A percentile compares a stretch with the other conserved stretches of the same genome.
Conservation (phyloP, 1,140 invertebrate species). For the Bombus balteatus region DNA sequence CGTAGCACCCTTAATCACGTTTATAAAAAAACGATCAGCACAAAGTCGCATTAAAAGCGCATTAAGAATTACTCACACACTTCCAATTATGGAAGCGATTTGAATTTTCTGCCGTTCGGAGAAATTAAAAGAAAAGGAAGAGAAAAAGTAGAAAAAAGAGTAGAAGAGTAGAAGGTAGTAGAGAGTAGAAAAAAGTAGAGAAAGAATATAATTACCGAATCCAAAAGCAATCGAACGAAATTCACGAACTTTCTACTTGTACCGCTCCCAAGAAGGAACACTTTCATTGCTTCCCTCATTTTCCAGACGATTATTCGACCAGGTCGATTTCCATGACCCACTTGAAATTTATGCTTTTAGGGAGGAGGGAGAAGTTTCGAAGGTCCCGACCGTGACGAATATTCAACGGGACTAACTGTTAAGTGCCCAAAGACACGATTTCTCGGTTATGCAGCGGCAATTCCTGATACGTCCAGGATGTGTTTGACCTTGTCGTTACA, state of each 20-base stretch:
- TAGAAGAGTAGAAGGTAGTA: too few species aligned
- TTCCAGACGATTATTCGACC: slow-evolving; percentile 27
- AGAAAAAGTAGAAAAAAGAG: background rate
- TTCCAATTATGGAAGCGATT: too few species aligned
- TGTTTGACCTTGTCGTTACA: slow-evolving; percentile 3
- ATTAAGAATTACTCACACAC: slow-evolving; percentile 6
- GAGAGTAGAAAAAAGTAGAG: too few species aligned
- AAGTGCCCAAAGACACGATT: slow-evolving; percentile 22
- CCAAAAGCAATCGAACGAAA: slow-evolving; percentile 1
- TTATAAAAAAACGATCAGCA: background rate
- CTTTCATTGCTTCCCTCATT: slow-evolving; percentile 40
- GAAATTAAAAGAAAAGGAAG: background rate
- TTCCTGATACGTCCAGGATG: slow-evolving; percentile 23
- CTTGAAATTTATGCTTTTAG: slow-evolving; percentile 36
- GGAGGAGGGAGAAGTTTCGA: background rate
- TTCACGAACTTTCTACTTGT: slow-evolving; percentile 17
- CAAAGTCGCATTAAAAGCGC: slow-evolving; percentile 21
- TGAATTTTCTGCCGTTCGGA: background rate
- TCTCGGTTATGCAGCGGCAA: background rate
- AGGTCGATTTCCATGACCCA: slow-evolving; percentile 52
- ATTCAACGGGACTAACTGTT: slow-evolving; percentile 20
- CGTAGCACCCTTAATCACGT: background rate
- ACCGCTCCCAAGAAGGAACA: slow-evolving; percentile 3
- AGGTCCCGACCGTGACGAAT: slow-evolving; percentile 16
- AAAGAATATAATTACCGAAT: background rate